Percentiles rank a stretch among this genome's conserved stretches.
Conservation (phyloP, 1,140 invertebrate genomes). For the Drosophila equinoxialis region DNA sequence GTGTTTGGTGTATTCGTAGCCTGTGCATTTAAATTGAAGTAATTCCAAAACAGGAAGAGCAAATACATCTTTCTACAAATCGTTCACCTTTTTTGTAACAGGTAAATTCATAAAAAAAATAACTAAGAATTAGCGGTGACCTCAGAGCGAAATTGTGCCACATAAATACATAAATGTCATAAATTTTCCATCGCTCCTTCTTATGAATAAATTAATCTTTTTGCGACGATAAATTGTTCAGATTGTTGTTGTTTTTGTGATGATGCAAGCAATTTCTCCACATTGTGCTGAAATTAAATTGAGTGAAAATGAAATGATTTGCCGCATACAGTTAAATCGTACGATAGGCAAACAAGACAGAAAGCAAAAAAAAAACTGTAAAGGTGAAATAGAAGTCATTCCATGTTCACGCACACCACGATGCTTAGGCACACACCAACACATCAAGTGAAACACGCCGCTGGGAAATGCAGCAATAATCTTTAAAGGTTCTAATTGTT, state of each 20-base stretch:
- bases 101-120: constrained; percentile 44
- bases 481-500: constrained; percentile 36
- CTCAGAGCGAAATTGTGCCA: constrained; percentile 3
- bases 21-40: constrained; percentile 69
- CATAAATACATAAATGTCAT: background rate
- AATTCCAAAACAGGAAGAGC: constrained; percentile 71
- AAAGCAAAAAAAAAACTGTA: constrained; percentile 56
- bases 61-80: constrained; percentile 35
- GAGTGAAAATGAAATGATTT: constrained; percentile 22
- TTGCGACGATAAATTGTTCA: constrained; percentile 15
- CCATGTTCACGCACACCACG: constrained; percentile 39
- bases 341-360: constrained; percentile 26
- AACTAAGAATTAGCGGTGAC: background rate
- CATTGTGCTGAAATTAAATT: constrained; percentile 43
- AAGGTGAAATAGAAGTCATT: constrained; percentile 81
- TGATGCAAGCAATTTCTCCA: constrained; percentile 67
- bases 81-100: constrained; percentile 38
- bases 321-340: constrained; percentile 16
- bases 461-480: constrained; percentile 65
- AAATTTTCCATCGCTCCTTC: background rate
- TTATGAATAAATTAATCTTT: constrained; percentile 28
- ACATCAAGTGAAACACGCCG: constrained; percentile 50
- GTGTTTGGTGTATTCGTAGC: constrained; percentile 46
- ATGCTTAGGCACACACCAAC: constrained; percentile 33
- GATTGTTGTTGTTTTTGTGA: constrained; percentile 24